These are phyloP conservation scores for Neolamprologus modestus DNA, from an alignment of 2,113 vertebrate species.

Conservation along the genomic window DNA sequence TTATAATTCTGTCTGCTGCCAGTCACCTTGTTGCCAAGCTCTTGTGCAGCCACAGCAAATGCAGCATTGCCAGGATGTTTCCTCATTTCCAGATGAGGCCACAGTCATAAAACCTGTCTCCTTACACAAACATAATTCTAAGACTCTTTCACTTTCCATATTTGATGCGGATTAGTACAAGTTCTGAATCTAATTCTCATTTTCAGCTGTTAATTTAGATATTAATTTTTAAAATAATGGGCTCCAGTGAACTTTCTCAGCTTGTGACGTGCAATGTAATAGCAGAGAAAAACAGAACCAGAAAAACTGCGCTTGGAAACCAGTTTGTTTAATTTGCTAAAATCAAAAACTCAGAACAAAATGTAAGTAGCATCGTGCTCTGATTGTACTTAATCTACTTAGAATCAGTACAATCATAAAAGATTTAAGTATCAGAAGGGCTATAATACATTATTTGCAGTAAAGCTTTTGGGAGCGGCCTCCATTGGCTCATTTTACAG, in stretches of 20 bases:
- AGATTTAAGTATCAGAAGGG: not conserved
- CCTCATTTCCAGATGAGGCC: not conserved
- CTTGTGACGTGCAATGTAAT: accelerated
- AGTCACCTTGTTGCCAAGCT: not conserved
- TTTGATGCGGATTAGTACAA: not conserved
- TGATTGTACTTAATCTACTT: not conserved
- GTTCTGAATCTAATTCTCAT: not conserved
- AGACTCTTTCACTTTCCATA: not conserved
- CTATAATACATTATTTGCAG: not conserved
- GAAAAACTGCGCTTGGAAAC: not conserved
- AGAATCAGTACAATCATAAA: not conserved
- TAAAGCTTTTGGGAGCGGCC: not conserved
- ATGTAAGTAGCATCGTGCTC: not conserved
- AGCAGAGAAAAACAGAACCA: not conserved
- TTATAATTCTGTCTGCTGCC: not conserved
- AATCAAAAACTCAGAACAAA: not conserved
- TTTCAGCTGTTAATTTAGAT: not conserved
- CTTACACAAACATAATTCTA: not conserved
- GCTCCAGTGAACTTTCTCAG: not conserved
- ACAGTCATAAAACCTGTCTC: not conserved
- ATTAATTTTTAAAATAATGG: not conserved
- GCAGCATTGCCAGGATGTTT: not conserved
- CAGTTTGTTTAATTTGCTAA: not conserved
- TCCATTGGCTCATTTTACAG: not conserved
- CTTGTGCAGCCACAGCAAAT: not conserved